Percentiles rank a stretch among this genome's conserved stretches.
Evolutionary conservation across 1,140 invertebrate species (phyloP).

Genomic region (Drosophila carrolli): DNA sequence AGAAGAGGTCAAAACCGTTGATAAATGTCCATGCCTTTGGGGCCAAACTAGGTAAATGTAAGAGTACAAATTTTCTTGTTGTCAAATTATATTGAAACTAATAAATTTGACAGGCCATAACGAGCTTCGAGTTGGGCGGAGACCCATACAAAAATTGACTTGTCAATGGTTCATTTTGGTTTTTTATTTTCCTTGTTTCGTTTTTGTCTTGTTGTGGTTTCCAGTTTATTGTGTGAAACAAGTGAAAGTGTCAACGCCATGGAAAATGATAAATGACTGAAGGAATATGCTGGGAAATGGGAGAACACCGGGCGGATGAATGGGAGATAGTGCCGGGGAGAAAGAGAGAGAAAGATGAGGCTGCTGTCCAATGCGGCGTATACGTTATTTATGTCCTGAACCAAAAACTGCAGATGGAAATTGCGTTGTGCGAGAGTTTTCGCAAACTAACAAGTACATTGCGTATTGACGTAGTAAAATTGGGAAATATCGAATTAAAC

Average conservation of each 20-base stretch:
- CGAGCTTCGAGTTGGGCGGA: conserved; percentile 27
- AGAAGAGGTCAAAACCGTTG: conserved; percentile 40
- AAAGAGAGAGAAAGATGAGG: background rate
- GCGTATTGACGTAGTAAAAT: background rate
- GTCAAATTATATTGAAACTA: conserved; percentile 81
- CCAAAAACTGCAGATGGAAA: conserved; percentile 65
- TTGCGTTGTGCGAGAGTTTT: conserved; percentile 39
- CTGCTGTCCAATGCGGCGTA: conserved; percentile 71
- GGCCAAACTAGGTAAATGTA: conserved; percentile 33
- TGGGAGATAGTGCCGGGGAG: conserved; percentile 1
- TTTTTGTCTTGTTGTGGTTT: conserved; percentile 30
- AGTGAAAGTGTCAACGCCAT: conserved; percentile 80
- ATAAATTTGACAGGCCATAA: conserved; percentile 78
- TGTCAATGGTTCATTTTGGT: conserved; percentile 57
- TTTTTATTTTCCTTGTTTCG: conserved; percentile 25
- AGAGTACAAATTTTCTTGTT: conserved; percentile 68
- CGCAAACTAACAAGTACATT: conserved; percentile 28
- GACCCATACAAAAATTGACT: conserved; percentile 65
- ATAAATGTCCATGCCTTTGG: conserved; percentile 47
- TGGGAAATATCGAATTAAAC: background rate
- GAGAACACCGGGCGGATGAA: background rate
- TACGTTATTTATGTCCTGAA: conserved; percentile 75
- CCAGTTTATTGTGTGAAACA: conserved; percentile 72
- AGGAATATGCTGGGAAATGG: conserved; percentile 49
- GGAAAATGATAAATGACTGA: conserved; percentile 74